phyloP scores from a whole-genome alignment of 2,888 invertebrate species.

The Tyria jacobaeae region DNA sequence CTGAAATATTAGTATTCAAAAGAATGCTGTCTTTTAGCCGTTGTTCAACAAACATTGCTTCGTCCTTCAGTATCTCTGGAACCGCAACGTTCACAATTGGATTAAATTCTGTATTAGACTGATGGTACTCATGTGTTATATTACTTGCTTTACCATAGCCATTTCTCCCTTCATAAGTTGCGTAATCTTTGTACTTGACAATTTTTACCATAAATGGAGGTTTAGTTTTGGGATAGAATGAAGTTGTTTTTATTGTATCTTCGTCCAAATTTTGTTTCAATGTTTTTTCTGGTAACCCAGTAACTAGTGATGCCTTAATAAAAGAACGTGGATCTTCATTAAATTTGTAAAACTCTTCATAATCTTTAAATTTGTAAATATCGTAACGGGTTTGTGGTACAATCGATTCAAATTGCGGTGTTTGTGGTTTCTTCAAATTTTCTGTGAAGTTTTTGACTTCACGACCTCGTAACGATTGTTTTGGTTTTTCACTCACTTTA shows the following conservation, averaged over 20 bases:
- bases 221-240: not conserved
- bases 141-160: not conserved
- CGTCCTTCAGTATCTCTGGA: not conserved
- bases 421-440: not conserved
- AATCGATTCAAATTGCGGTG: not conserved
- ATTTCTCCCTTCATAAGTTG: not conserved
- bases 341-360: not conserved
- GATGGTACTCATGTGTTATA: not conserved
- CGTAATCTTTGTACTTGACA: not conserved
- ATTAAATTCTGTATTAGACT: not conserved
- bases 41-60: constrained; percentile 11
- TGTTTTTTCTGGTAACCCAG: not conserved
- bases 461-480: not conserved
- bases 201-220: not conserved
- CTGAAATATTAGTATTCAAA: not conserved
- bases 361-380: constrained; percentile 7
- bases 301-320: not conserved
- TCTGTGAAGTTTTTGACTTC: not conserved
- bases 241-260: not conserved
- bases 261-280: not conserved
- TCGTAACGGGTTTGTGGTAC: not conserved
- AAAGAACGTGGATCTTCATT: not conserved
- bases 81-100: constrained; percentile 3
- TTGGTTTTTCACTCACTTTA: no score
- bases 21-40: constrained; percentile 5